Percentiles rank a stretch among this genome's conserved stretches.
phyloP scores from a whole-genome alignment of 1,140 invertebrate species.

The Drosophila bipectinata region DNA sequence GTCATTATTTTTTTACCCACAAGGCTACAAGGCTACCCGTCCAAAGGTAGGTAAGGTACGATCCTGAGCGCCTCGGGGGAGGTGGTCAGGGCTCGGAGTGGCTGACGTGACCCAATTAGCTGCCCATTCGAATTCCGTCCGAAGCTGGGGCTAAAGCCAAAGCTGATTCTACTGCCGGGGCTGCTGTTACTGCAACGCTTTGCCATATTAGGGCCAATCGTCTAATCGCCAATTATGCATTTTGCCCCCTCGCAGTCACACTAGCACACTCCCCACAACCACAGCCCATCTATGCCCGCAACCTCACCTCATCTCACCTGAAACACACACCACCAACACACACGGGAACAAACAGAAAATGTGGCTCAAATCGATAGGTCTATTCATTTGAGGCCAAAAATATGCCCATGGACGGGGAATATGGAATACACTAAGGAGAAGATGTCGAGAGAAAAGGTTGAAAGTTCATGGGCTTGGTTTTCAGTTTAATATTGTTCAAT shows the following conservation, averaged over 20 bases:
- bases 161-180: constrained; percentile 9
- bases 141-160: constrained; percentile 42
- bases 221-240: constrained; percentile 82
- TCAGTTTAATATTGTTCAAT: neutral
- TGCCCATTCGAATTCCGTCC: constrained; percentile 31
- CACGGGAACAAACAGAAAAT: constrained; percentile 17
- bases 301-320: constrained; percentile 10
- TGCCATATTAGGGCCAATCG: constrained; percentile 79
- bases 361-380: constrained; percentile 60
- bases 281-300: neutral
- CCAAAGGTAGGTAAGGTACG: constrained; percentile 44
- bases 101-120: constrained; percentile 69
- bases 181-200: constrained; percentile 49
- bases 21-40: constrained; percentile 10
- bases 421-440: constrained; percentile 33
- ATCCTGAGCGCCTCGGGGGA: neutral
- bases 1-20: constrained; percentile 60
- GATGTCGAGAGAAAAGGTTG: neutral
- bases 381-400: constrained; percentile 44
- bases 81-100: neutral
- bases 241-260: constrained; percentile 14
- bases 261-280: constrained; percentile 2
- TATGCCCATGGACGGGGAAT: constrained; percentile 25
- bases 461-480: neutral
- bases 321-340: constrained; percentile 3